These are phyloP conservation scores for Villa cingulata DNA, from an alignment of 2,888 invertebrate species.

Conservation along the genomic window DNA sequence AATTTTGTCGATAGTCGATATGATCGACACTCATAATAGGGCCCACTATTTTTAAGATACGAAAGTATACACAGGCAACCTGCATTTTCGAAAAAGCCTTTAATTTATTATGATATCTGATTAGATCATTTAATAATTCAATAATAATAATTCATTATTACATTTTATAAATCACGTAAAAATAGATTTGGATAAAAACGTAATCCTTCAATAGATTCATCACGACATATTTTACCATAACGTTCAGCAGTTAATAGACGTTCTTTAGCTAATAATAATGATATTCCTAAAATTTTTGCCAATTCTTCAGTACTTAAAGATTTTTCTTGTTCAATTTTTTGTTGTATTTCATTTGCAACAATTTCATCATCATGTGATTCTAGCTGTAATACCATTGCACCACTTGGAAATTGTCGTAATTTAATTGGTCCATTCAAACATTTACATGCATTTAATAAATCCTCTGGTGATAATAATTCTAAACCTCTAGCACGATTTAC, in stretches of 20 bases:
- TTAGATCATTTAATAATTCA: too few relatives aligned
- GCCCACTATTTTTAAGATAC: too few relatives aligned
- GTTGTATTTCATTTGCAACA: slow-evolving; percentile 51
- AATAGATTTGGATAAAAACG: slow-evolving; percentile 89
- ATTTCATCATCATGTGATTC: slow-evolving; percentile 58
- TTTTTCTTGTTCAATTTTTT: slow-evolving; percentile 49
- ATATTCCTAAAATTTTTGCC: slow-evolving; percentile 68
- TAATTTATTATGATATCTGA: too few relatives aligned
- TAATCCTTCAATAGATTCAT: slow-evolving; percentile 90
- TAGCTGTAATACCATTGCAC: slow-evolving; percentile 87
- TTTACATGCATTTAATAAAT: slow-evolving; percentile 82
- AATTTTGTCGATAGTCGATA: too few relatives aligned
- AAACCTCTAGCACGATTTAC: slow-evolving; percentile 93
- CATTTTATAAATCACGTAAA: slow-evolving; percentile 28
- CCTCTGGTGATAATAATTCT: slow-evolving; percentile 92
- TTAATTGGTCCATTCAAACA: slow-evolving; percentile 54
- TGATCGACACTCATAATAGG: too few relatives aligned
- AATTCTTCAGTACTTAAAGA: slow-evolving; percentile 77
- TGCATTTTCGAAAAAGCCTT: too few relatives aligned
- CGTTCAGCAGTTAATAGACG: slow-evolving; percentile 76
- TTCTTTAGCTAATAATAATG: slow-evolving; percentile 81
- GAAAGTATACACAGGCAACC: too few relatives aligned
- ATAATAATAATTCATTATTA: too few relatives aligned
- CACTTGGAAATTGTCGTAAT: slow-evolving; percentile 76
- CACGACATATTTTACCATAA: slow-evolving; percentile 75